phyloP scores from a whole-genome alignment of 2,113 vertebrate species.

The Cynocephalus volans region DNA sequence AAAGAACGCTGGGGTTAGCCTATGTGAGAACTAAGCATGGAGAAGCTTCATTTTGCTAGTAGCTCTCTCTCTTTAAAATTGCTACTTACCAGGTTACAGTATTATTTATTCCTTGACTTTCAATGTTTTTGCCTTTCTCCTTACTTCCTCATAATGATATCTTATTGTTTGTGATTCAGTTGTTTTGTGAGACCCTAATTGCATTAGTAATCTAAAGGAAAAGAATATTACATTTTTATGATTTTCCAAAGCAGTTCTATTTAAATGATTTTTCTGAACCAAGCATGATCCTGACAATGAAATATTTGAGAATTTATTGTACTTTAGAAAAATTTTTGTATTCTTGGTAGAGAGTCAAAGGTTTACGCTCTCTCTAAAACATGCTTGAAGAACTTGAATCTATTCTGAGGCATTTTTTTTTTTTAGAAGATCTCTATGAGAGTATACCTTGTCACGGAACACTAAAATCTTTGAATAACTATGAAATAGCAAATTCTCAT shows the following conservation, averaged over 20 bases:
- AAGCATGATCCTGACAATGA: background rate
- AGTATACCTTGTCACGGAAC: background rate
- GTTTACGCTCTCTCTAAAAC: background rate
- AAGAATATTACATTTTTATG: background rate
- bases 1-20: background rate
- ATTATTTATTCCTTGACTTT: background rate
- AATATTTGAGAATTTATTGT: constrained; percentile 1
- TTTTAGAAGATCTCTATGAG: background rate
- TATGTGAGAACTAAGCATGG: background rate
- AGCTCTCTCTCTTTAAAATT: background rate
- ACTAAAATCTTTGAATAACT: background rate
- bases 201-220: background rate
- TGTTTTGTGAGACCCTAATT: background rate
- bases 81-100: background rate
- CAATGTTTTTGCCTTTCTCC: background rate
- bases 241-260: constrained; percentile 48
- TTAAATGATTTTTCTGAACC: constrained; percentile 22
- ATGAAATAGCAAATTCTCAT: background rate
- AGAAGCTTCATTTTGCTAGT: background rate
- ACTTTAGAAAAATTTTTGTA: background rate
- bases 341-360: background rate
- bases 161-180: background rate
- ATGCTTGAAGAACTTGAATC: background rate
- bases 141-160: background rate
- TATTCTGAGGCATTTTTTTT: background rate